Percentiles rank a stretch among this genome's conserved stretches.
Evolutionary conservation across 1,140 invertebrate genomes (phyloP).

Genomic region (Drosophila novamexicana): DNA sequence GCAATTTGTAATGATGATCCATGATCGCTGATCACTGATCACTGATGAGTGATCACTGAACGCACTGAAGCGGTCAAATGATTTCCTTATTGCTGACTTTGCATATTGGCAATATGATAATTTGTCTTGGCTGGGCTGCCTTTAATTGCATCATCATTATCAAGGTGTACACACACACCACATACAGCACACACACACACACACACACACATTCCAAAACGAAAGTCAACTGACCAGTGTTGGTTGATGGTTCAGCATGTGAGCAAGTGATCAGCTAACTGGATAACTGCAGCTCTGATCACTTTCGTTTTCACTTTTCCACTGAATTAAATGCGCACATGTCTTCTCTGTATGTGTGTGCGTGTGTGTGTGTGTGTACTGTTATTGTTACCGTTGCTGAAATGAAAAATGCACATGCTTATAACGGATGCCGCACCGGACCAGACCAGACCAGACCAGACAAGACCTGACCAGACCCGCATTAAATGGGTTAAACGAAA

Average conservation of each 20-base stretch:
- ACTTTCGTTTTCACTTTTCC: conserved; percentile 83
- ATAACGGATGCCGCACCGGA: conserved; percentile 60
- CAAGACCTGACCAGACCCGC: conserved; percentile 29
- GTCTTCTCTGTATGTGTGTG: background rate
- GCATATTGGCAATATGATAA: conserved; percentile 31
- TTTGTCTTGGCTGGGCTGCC: conserved; percentile 31
- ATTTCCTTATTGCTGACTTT: conserved; percentile 62
- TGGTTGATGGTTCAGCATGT: conserved; percentile 39
- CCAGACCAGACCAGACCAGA: conserved; percentile 24
- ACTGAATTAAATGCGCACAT: conserved; percentile 69
- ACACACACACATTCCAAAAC: conserved; percentile 44
- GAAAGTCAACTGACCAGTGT: conserved; percentile 68
- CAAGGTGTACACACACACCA: conserved; percentile 20
- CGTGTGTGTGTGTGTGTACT: conserved; percentile 14
- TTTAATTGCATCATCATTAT: conserved; percentile 56
- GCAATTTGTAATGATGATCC: conserved; percentile 23
- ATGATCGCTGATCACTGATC: conserved; percentile 13
- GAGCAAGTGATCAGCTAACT: conserved; percentile 51
- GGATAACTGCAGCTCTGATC: conserved; percentile 49
- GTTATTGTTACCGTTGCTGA: conserved; percentile 45
- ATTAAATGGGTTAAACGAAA: conserved; percentile 83
- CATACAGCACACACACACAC: background rate
- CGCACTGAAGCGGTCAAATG: conserved; percentile 57
- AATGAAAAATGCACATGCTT: conserved; percentile 49
- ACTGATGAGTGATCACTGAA: conserved; percentile 39